Percentiles rank a stretch among this genome's conserved stretches.
These are phyloP conservation scores for Drosophila quadrilineata DNA, from an alignment of 1,140 invertebrate genomes.

Conservation along the genomic window DNA sequence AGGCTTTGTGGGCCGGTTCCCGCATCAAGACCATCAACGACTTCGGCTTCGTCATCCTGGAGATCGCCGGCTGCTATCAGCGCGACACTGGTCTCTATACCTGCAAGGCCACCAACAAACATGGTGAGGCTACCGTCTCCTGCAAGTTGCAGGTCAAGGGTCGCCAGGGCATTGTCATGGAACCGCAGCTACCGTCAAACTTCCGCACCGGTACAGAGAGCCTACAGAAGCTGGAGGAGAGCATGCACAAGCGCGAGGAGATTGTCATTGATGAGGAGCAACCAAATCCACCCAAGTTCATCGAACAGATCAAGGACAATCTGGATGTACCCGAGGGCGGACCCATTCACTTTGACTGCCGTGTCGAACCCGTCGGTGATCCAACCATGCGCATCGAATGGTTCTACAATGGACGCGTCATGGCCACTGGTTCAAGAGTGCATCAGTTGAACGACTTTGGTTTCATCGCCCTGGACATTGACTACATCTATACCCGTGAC, in stretches of 20 bases:
- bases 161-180: constrained; percentile 92
- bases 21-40: constrained; percentile 95
- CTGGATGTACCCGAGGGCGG: constrained; percentile 92
- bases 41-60: constrained; percentile 96
- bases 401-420: constrained; percentile 95
- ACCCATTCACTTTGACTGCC: constrained; percentile 94
- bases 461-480: constrained; percentile 93
- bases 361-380: constrained; percentile 93
- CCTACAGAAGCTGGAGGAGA: constrained; percentile 94
- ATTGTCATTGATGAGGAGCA: constrained; percentile 90
- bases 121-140: constrained; percentile 93
- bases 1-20: constrained; percentile 92
- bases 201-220: constrained; percentile 93
- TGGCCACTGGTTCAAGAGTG: constrained; percentile 93
- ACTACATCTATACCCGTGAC: constrained; percentile 92
- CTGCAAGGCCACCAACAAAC: constrained; percentile 94
- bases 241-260: constrained; percentile 93
- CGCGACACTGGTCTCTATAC: constrained; percentile 94
- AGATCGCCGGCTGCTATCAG: constrained; percentile 93
- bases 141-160: constrained; percentile 92
- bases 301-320: constrained; percentile 91
- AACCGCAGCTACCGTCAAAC: constrained; percentile 93
- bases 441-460: constrained; percentile 96
- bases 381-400: constrained; percentile 95
- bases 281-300: constrained; percentile 92